Evolutionary conservation across 2,888 invertebrate species (phyloP).

Genomic region (Rosalia funebris): DNA sequence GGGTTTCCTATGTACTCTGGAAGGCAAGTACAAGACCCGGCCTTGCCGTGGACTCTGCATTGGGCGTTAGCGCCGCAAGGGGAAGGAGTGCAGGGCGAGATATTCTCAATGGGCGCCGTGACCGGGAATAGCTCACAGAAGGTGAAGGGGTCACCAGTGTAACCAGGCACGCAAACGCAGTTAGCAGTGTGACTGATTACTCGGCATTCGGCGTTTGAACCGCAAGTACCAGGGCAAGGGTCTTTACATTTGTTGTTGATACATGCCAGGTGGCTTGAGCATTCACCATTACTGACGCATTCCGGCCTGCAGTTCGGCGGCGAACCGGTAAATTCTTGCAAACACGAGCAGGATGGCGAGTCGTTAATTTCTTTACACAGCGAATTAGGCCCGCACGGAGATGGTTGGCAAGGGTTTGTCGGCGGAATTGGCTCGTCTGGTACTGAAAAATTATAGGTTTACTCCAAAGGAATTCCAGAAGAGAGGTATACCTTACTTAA

Average conservation of each 20-base stretch:
- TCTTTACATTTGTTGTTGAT: slow-evolving; percentile 78
- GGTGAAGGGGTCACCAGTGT: slow-evolving; percentile 76
- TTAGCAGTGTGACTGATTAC: slow-evolving; percentile 81
- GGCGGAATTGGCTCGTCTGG: slow-evolving; percentile 53
- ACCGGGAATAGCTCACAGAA: slow-evolving; percentile 30
- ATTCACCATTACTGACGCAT: slow-evolving; percentile 79
- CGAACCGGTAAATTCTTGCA: slow-evolving; percentile 73
- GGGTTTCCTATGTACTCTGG: slow-evolving; percentile 81
- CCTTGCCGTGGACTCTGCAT: slow-evolving; percentile 75
- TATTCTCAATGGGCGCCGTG: slow-evolving; percentile 48
- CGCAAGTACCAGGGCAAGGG: slow-evolving; percentile 79
- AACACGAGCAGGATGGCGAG: slow-evolving; percentile 76
- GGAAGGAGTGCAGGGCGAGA: slow-evolving; percentile 62
- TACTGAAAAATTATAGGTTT: slow-evolving; percentile 42
- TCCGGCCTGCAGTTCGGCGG: slow-evolving; percentile 81
- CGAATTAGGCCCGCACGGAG: slow-evolving; percentile 75
- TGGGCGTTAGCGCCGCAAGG: slow-evolving; percentile 77
- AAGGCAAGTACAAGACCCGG: slow-evolving; percentile 76
- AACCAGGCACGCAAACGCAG: slow-evolving; percentile 73
- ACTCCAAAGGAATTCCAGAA: background rate
- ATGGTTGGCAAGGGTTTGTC: slow-evolving; percentile 73
- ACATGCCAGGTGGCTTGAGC: slow-evolving; percentile 73
- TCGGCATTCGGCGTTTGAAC: slow-evolving; percentile 75
- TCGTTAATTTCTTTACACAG: slow-evolving; percentile 72
- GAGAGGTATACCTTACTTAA: too few relatives aligned